Percentiles rank a stretch among this genome's conserved stretches.
Evolutionary conservation across 1,140 invertebrate genomes (phyloP).

Genomic region (Ganaspis sp.): DNA sequence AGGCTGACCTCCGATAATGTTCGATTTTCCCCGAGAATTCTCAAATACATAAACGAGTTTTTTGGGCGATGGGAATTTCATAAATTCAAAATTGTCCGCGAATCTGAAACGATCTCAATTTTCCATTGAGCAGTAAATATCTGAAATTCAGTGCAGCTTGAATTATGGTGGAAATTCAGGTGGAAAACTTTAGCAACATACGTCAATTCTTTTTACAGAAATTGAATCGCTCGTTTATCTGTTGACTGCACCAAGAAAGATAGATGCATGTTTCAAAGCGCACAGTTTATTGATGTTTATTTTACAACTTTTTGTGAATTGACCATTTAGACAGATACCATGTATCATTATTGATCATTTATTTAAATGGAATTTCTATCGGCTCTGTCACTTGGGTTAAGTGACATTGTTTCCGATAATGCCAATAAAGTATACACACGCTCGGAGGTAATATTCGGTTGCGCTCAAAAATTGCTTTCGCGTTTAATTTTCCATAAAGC

Average conservation of each 20-base stretch:
- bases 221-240: conserved; percentile 37
- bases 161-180: neutral
- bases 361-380: conserved; percentile 13
- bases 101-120: neutral
- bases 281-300: conserved; percentile 58
- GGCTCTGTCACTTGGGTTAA: neutral
- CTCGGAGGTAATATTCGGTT: neutral
- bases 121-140: conserved; percentile 8
- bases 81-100: neutral
- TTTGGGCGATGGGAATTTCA: neutral
- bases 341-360: neutral
- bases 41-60: neutral
- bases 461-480: neutral
- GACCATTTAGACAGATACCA: conserved; percentile 35
- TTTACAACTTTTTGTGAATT: conserved; percentile 47
- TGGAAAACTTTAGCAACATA: neutral
- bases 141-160: neutral
- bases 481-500: no score
- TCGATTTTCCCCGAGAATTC: neutral
- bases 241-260: conserved; percentile 35
- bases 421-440: neutral
- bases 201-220: neutral
- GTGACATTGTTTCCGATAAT: conserved; percentile 16
- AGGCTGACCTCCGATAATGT: neutral
- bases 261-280: conserved; percentile 45